Base-by-base conservation (phyloP, 2,797 vertebrate species). In the Sebastes hopkinsi region DNA sequence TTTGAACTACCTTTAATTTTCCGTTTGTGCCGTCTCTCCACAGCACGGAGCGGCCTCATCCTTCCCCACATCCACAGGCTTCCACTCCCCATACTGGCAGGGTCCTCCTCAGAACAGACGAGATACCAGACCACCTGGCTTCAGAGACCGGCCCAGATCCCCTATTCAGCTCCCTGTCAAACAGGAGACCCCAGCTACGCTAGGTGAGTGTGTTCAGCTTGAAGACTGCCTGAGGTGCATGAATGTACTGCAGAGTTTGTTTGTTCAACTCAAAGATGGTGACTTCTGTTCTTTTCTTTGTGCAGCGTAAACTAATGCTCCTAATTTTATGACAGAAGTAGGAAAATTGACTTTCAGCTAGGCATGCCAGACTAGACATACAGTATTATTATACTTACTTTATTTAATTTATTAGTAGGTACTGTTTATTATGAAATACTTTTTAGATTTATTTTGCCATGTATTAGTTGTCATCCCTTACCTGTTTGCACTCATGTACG, bases 31-130 rank as follows among this genome's bases (percentile, higher is more conserved):
- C 89, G 88, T 96, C 89, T 95, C 88, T 94, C 94, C 94, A 86
- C 95, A 99, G 99, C 99, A 99, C 92, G 98, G 98, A 89, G 97
- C 98, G 77, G 97, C 97, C 87, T 96, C 97, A 73, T 96, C 97
- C 86, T 99, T 97, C 77, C 97, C 98, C 67, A 95, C 98, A 61
- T 95, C 97, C 80, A 81, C 97, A 79, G 96, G 97, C 85, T 99
- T 99, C 96, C 98, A 97, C 79, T 92, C 97, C 81, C 97, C 97
- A 65, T 99, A 98, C 94, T 99, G 98, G 98, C 98, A 98, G 91
- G 98, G 98, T 82, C 98, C 98, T 66, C 96, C 97, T 89, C 97
- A 98, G 88, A 98, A 96, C 89, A 96, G 98, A 93, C 97, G 98
- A 85, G 99, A 99, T 81, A 92, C 97, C 88, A 96, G 99, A 67